A percentile compares a stretch with the other conserved stretches of the same genome.
Conservation (phyloP, 64 coral and sea anemone genomes). For the Montipora sp. region DNA sequence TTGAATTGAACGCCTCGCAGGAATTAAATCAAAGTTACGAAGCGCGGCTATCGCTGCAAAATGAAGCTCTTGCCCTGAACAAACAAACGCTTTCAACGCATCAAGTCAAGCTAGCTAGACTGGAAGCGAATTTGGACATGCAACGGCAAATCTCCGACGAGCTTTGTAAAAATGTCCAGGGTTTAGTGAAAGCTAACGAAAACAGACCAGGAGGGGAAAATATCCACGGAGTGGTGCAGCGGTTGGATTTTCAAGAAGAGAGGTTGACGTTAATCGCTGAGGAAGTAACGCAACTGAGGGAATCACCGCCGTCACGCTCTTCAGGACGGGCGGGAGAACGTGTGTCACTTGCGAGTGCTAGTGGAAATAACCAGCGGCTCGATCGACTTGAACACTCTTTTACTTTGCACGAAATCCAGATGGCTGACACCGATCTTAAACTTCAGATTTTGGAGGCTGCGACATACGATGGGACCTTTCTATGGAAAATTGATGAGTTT, state of each 20-base stretch:
- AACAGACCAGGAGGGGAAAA: neutral
- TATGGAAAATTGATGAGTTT: slow-evolving; percentile 92
- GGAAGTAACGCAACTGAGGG: neutral
- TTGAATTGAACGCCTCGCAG: neutral
- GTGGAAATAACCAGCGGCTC: slow-evolving; percentile 8
- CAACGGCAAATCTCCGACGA: slow-evolving; percentile 60
- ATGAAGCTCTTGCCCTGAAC: slow-evolving; percentile 46
- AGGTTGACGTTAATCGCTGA: slow-evolving; percentile 31
- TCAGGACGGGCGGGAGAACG: neutral
- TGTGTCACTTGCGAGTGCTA: neutral
- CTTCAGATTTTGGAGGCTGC: slow-evolving; percentile 69
- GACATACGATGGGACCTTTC: slow-evolving; percentile 70
- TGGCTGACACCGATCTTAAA: slow-evolving; percentile 78
- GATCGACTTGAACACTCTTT: slow-evolving; percentile 64
- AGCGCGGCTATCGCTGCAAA: slow-evolving; percentile 35
- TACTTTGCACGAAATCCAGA: slow-evolving; percentile 66
- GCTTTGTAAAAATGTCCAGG: slow-evolving; percentile 13
- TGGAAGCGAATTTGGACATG: slow-evolving; percentile 57
- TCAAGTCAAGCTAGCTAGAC: slow-evolving; percentile 66
- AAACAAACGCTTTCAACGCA: slow-evolving; percentile 70
- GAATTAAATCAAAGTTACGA: slow-evolving; percentile 24
- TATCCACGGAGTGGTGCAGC: neutral
- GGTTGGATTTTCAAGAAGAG: slow-evolving; percentile 62
- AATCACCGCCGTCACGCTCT: neutral
- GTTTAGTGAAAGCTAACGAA: neutral